Base-by-base conservation (phyloP, 1,140 invertebrate species). In the Helicorthomorpha holstii region DNA sequence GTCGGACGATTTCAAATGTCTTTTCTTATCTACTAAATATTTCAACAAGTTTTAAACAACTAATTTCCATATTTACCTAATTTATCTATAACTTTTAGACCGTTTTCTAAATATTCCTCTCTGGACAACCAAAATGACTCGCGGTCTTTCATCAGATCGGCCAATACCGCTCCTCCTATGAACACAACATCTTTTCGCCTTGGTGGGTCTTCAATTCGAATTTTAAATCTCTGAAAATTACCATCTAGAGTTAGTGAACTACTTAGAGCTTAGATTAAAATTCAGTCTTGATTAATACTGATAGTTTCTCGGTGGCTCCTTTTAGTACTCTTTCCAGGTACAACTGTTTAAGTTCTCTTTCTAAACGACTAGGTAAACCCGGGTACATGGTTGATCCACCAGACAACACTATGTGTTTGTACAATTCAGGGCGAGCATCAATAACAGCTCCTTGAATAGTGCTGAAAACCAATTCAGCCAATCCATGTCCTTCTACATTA, bases 351-450 rank as follows among this genome's bases (percentile, higher is more conserved):
- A 99, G 86, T 77, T 99, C 95, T 52, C 93, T 73, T 73, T 98
- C 95, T 29, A 99, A 72, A 44, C 96, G 77, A 59, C 88, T 94
- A 2, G 95, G 94, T 54, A 99, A 76, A n/a, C 95, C 95, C 26
- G 94, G 93, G 72, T 98, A 98, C 95, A 98, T 98, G 19, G 95
- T 99, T 48, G 92, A 95, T 49, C 96, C 96, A 16, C 96, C 96
- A 46, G 91, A 96, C 10, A 99, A 72, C 10, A 98, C 93, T 60
- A 98, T 98, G 66, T 98, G 93, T 68, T 97, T 98, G 71, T 98
- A 99, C 27, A 99, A 74, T 68, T 98, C 94, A 47, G 88, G 81
- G 53, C 96, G 77, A 68, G 95, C 93, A 70, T 99, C 95, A 58
- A 96, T 94, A 64, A 92, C 87, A 1, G 87, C 90, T 45, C 84